Percentiles rank a stretch among this genome's conserved stretches.
phyloP scores from a whole-genome alignment of 2,888 invertebrate genomes.

The Amblyjoppa fuscipennis region DNA sequence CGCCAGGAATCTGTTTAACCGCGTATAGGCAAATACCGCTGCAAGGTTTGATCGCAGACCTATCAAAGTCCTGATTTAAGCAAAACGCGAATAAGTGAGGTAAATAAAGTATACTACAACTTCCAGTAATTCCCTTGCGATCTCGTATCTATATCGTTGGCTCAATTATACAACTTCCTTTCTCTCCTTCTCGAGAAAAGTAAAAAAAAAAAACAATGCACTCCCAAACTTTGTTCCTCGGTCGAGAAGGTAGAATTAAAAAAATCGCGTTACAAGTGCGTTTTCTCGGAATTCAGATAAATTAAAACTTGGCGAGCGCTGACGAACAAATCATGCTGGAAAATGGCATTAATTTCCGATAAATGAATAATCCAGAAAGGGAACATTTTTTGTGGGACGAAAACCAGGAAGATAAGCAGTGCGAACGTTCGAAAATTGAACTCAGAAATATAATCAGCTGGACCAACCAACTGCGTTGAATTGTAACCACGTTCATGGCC shows the following conservation, averaged over 20 bases:
- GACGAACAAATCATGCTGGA: constrained; percentile 21
- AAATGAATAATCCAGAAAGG: background rate
- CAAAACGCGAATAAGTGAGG: background rate
- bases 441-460: background rate
- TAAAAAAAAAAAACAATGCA: background rate
- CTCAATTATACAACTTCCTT: background rate
- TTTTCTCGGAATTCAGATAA: constrained; percentile 1
- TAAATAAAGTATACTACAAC: background rate
- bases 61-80: too few relatives aligned
- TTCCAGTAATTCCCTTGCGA: background rate
- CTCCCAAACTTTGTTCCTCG: background rate
- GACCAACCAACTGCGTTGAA: background rate
- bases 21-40: too few relatives aligned
- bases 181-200: background rate
- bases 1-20: too few relatives aligned
- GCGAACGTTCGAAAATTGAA: background rate
- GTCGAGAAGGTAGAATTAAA: background rate
- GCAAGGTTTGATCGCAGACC: too few relatives aligned
- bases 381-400: background rate
- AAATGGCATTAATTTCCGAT: background rate
- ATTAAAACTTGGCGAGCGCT: background rate
- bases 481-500: background rate
- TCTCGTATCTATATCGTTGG: background rate
- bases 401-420: background rate
- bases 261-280: constrained; percentile 72